Evolutionary conservation across 2,888 invertebrate genomes (phyloP), one percentile per base, ranked within the genome.

Genomic region (Rhimphoctona megacephalus): DNA sequence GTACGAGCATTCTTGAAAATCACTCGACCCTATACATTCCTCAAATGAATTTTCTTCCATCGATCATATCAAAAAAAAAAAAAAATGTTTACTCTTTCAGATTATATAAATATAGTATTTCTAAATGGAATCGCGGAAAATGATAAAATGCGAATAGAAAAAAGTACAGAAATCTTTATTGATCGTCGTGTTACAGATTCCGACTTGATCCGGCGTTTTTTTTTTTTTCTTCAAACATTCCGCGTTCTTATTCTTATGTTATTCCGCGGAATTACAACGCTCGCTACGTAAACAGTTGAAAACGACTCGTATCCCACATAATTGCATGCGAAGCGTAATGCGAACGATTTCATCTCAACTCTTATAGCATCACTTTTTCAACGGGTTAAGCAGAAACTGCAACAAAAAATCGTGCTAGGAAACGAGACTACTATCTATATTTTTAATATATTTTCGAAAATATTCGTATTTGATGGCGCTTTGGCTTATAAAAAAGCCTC

Each of bases 11-110:
- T 85, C 83, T 74, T 77, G 11, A 73, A 54, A 79, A 83, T 85
- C 83, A 74, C 82, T 87, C 66, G 79, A 85, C 79, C 85, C 70
- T 76, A 67, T 72, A 52, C 81, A 46, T 36, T 78, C 25, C 33
- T 19, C 19, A 46, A 36, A 46, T 76, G 17, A 61, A 25, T 33
- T 43, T 30, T 30, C 33, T 43, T 76, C 17, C 30, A 30, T 5
- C 30, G 30, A 61, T 61, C 5, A 30, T 4, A 30, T 30, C 30
- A 4, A 14, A 61, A 30, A 14, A 30, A 61, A 54, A 25, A 39
- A 39, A 39, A 39, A 1, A 7, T 14, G 0, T 30, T 9, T 57
- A 14, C 3, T 1, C 3, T 57, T 57, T 25, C 25, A 3, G 14
- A 57, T 57, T 25, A 6, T 25, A 25, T 25, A 11, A n/a, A 57